Conservation (phyloP, 2,888 invertebrate species). For the Laspeyria flexula region DNA sequence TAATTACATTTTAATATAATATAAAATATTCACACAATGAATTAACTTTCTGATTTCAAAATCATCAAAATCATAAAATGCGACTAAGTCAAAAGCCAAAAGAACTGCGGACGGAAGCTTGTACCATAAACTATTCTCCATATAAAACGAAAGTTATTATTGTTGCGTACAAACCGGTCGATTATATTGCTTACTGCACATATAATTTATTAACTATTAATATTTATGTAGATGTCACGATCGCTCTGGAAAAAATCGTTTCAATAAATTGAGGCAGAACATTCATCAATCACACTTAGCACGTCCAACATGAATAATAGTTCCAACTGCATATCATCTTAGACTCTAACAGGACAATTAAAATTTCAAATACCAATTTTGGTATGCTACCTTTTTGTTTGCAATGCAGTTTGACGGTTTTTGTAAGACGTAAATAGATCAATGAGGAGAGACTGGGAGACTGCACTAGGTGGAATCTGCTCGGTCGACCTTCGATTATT, state of each 20-base stretch:
- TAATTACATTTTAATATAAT: no score
- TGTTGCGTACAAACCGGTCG: no score
- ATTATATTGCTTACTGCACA: no score
- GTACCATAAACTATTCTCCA: no score
- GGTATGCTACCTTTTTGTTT: constrained; percentile 53
- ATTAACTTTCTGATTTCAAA: no score
- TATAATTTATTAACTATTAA: no score
- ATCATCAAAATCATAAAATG: no score
- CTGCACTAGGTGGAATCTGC: constrained; percentile 42
- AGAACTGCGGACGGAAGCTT: no score
- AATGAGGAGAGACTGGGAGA: constrained; percentile 29
- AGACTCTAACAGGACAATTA: constrained; percentile 58
- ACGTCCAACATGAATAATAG: constrained; percentile 39
- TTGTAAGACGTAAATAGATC: constrained; percentile 64
- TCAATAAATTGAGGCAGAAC: constrained; percentile 44
- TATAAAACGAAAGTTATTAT: no score
- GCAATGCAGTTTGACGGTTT: constrained; percentile 45
- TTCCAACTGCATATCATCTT: constrained; percentile 38
- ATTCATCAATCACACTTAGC: constrained; percentile 52
- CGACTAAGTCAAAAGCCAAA: no score
- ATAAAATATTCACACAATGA: no score
- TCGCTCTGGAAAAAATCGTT: constrained; percentile 10
- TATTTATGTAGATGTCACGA: neutral
- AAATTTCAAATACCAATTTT: constrained; percentile 65
- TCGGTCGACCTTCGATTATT: constrained; percentile 68